These are phyloP conservation scores for Rhabdomys dilectus DNA, from an alignment of 2,113 vertebrate species.

Conservation along the genomic window DNA sequence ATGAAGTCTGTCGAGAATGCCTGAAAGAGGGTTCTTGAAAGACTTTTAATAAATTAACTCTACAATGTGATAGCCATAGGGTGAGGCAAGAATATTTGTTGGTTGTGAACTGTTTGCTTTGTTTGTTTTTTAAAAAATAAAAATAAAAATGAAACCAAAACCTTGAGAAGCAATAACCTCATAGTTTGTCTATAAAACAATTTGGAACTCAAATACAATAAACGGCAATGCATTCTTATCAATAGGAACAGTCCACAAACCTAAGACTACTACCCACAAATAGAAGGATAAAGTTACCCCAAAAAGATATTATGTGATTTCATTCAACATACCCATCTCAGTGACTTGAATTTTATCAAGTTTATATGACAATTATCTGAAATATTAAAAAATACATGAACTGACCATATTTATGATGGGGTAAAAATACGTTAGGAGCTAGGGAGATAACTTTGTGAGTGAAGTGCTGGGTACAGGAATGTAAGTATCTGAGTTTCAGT, in stretches of 20 bases:
- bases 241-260: background rate
- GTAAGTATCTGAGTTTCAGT: background rate
- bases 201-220: background rate
- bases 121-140: background rate
- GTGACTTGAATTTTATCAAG: conserved; percentile 22
- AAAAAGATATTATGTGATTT: background rate
- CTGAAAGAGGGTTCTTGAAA: conserved; percentile 54
- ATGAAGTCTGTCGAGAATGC: conserved; percentile 12
- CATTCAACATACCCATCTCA: background rate
- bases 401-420: background rate
- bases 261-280: background rate
- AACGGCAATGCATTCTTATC: background rate
- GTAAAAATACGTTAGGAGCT: background rate
- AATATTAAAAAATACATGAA: conserved; percentile 2
- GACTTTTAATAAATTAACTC: conserved; percentile 64
- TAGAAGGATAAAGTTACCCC: background rate
- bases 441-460: background rate
- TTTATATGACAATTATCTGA: background rate
- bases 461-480: background rate
- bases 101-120: background rate
- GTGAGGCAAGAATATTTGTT: background rate
- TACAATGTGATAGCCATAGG: background rate
- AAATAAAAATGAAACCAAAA: background rate
- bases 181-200: background rate
- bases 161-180: background rate